Conservation (phyloP, 2,888 invertebrate genomes). For the Spisula subtruncata region DNA sequence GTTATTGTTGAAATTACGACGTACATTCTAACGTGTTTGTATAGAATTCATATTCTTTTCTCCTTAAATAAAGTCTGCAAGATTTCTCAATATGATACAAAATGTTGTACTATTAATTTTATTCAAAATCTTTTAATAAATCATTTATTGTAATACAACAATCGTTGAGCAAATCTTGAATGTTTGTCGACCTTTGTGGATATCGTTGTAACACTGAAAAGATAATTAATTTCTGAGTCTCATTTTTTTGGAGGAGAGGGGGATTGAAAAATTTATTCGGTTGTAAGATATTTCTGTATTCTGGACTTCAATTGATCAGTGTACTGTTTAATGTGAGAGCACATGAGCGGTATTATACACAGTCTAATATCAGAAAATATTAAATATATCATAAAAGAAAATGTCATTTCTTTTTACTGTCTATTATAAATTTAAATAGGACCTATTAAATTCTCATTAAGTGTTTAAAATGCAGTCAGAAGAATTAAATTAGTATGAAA, state of each 20-base stretch:
- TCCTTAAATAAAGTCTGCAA: background rate
- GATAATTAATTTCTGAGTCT: conserved; percentile 19
- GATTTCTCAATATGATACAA: background rate
- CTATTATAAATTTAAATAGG: background rate
- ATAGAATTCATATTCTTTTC: background rate
- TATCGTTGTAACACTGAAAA: background rate
- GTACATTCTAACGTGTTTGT: background rate
- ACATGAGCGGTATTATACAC: background rate
- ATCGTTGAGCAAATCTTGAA: background rate
- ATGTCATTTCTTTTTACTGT: background rate
- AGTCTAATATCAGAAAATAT: background rate
- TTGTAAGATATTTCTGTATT: background rate
- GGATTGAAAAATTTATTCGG: background rate
- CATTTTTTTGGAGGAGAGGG: background rate
- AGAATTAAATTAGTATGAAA: background rate
- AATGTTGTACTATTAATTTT: conserved; percentile 23
- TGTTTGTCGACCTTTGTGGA: background rate
- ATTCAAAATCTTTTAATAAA: conserved; percentile 13
- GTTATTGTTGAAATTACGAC: background rate
- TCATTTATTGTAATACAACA: background rate
- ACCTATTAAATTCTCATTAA: conserved; percentile 7
- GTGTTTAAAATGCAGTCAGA: background rate
- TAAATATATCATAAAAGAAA: background rate
- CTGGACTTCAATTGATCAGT: background rate
- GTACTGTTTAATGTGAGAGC: background rate